These are phyloP conservation scores for Malurus melanocephalus DNA, from an alignment of 2,113 vertebrate species.

Conservation along the genomic window DNA sequence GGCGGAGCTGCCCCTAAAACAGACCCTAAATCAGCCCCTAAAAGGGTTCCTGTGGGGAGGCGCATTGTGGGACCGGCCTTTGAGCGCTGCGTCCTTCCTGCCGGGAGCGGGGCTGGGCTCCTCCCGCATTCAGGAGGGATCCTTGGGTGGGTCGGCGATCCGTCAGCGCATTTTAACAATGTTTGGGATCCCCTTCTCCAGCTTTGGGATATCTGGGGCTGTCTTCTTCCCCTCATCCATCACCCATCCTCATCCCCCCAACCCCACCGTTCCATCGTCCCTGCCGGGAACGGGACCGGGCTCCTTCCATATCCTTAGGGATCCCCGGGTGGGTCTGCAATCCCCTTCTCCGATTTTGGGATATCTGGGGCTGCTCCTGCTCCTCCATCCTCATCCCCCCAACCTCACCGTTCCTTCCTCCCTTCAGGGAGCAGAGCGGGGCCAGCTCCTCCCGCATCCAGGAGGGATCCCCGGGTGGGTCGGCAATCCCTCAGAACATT, in stretches of 20 bases:
- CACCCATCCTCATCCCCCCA: neutral
- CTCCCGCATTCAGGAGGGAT: neutral
- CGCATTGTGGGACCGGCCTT: fast-evolving
- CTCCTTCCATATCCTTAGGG: neutral
- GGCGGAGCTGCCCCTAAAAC: conserved; percentile 58
- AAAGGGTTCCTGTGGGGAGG: neutral
- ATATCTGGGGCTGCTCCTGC: too few species aligned
- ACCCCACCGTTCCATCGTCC: neutral
- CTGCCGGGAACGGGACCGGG: too few species aligned
- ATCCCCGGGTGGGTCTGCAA: too few species aligned
- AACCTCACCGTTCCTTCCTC: too few species aligned
- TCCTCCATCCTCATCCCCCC: too few species aligned
- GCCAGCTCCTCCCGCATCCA: neutral
- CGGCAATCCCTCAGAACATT: too few species aligned
- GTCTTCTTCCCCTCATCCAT: neutral
- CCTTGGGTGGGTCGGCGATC: too few species aligned
- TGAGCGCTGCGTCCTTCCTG: fast-evolving
- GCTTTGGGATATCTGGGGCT: fast-evolving
- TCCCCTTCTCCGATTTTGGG: too few species aligned
- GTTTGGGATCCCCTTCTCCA: neutral
- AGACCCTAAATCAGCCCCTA: too few species aligned
- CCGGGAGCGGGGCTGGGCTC: neutral
- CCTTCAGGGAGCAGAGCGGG: too few species aligned
- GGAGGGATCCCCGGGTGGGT: neutral
- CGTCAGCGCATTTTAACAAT: too few species aligned